Conservation (phyloP, 53 echinoderm and acorn worm species). For the Astropecten irregularis region DNA sequence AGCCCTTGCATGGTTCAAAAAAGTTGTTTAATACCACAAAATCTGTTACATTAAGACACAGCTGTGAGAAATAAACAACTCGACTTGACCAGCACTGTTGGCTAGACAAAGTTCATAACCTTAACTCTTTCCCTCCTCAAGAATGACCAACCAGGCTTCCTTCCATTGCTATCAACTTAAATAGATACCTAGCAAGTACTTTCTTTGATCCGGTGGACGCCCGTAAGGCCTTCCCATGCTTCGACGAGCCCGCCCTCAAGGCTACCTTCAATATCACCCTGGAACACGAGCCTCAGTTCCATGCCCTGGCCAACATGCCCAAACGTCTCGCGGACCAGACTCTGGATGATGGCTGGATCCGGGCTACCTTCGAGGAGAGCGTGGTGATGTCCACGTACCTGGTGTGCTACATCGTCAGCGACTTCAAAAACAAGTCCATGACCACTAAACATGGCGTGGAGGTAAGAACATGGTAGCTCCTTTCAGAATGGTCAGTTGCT, state of each 20-base stretch:
- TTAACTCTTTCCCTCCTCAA: too few relatives aligned
- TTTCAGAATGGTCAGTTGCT: neutral
- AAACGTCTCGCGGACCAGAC: conserved; percentile 15
- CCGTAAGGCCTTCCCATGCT: conserved; percentile 93
- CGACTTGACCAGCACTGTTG: too few relatives aligned
- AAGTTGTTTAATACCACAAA: too few relatives aligned
- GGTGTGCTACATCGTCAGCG: conserved; percentile 79
- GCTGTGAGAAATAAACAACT: too few relatives aligned
- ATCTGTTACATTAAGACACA: too few relatives aligned
- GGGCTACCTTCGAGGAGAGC: conserved; percentile 70
- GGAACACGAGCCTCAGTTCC: conserved; percentile 63
- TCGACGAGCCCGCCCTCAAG: conserved; percentile 94
- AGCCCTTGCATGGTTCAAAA: too few relatives aligned
- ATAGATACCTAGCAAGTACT: conserved; percentile 56
- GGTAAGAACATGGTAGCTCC: too few relatives aligned
- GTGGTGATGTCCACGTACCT: conserved; percentile 91
- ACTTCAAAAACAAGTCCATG: conserved; percentile 58
- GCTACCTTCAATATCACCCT: conserved; percentile 78
- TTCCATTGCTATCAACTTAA: too few relatives aligned
- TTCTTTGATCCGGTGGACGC: conserved; percentile 68
- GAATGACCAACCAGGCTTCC: too few relatives aligned
- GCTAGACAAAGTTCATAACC: too few relatives aligned
- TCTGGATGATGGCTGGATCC: conserved; percentile 65
- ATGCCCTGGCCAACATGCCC: conserved; percentile 85
- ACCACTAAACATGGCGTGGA: conserved; percentile 54